Evolutionary conservation across 2,797 vertebrate genomes (phyloP).

Genomic region (Pseudomugil tenellus): DNA sequence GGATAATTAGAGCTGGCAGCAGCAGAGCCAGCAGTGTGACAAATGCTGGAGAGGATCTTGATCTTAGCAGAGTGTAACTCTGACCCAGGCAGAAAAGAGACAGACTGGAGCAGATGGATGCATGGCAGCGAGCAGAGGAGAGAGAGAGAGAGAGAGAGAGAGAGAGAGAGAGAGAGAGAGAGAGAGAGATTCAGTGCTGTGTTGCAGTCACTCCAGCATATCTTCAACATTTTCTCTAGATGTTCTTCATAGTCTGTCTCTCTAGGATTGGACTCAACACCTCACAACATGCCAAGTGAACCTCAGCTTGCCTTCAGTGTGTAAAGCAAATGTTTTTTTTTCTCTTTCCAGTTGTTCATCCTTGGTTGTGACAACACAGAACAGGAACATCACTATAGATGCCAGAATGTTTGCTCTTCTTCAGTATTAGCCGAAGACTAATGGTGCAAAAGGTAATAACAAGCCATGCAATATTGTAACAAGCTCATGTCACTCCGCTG

Average conservation of each 20-base stretch:
- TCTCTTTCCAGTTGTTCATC: slow-evolving; percentile 21
- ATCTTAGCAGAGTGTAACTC: slow-evolving; percentile 59
- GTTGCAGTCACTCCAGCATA: slow-evolving; percentile 36
- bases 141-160: no score
- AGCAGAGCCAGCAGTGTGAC: slow-evolving; percentile 61
- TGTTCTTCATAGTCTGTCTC: slow-evolving; percentile 31
- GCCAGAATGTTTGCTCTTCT: neutral
- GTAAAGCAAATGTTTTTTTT: slow-evolving; percentile 15
- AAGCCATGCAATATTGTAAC: neutral
- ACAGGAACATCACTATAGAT: slow-evolving; percentile 4
- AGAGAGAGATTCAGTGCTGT: slow-evolving; percentile 47
- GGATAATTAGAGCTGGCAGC: slow-evolving; percentile 47
- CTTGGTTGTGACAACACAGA: slow-evolving; percentile 20
- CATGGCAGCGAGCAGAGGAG: slow-evolving; percentile 51
- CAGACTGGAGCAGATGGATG: slow-evolving; percentile 63
- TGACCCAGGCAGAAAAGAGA: slow-evolving; percentile 65
- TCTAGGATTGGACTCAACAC: slow-evolving; percentile 19
- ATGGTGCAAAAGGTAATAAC: slow-evolving; percentile 8
- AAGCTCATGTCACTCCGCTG: no score
- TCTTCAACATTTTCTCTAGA: slow-evolving; percentile 42
- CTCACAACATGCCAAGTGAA: slow-evolving; percentile 23
- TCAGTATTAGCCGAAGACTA: slow-evolving; percentile 7
- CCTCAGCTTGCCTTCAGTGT: slow-evolving; percentile 16
- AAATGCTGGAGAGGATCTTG: slow-evolving; percentile 46
- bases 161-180: no score